These are phyloP conservation scores for Lepidotrigona ventralis DNA, from an alignment of 1,140 invertebrate species.

Conservation along the genomic window DNA sequence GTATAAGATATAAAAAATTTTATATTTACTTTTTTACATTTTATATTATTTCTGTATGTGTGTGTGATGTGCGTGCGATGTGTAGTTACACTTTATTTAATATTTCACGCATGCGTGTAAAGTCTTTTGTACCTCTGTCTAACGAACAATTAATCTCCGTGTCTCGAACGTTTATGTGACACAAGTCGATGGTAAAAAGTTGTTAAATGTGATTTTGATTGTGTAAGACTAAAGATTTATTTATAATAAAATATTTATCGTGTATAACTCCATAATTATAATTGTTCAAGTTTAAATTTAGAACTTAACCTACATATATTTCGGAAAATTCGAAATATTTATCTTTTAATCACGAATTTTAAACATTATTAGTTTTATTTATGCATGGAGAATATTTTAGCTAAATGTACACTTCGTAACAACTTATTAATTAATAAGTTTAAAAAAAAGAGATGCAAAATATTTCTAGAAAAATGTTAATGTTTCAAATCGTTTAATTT, in stretches of 20 bases:
- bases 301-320: not conserved
- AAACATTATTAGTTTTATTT: slow-evolving; percentile 1
- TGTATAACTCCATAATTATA: not conserved
- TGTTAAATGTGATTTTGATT: not conserved
- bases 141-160: not conserved
- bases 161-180: not conserved
- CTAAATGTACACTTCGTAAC: not conserved
- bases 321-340: slow-evolving; percentile 6
- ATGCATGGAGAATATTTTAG: not conserved
- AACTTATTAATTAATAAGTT: not conserved
- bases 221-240: not conserved
- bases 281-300: slow-evolving; percentile 15
- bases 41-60: not conserved
- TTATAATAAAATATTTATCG: not conserved
- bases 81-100: not conserved
- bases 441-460: not conserved
- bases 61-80: too few species aligned
- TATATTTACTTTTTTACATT: not conserved
- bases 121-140: not conserved
- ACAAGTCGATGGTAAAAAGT: not conserved
- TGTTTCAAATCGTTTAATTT: not conserved
- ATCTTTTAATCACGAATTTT: not conserved
- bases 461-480: slow-evolving; percentile 17
- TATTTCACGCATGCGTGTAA: slow-evolving; percentile 14
- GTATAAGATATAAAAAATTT: not conserved